Evolutionary conservation across 2,888 invertebrate genomes (phyloP), one percentile per base, ranked within the genome.

Genomic region (Melinopterus prodromus): DNA sequence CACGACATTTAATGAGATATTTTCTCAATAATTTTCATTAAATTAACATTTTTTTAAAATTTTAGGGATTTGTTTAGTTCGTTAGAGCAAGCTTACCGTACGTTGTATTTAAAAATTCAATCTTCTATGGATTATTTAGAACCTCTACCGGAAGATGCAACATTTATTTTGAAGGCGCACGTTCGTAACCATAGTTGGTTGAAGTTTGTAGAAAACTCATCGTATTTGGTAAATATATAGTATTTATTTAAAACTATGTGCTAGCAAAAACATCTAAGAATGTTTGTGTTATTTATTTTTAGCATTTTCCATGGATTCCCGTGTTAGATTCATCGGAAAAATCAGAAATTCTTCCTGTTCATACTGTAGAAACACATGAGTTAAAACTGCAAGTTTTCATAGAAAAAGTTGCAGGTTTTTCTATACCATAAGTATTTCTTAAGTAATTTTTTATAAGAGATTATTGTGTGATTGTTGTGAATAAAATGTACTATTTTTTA

Each of bases 121-220:
- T 90, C 91, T 79, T 86, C 90, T 35, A 88, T 89, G 79, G 86
- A 88, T 53, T 91, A 91, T 82, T 89, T 93, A 69, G 88, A 90
- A 77, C 86, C 90, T 78, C 84, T 92, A 75, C 91, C 93, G 6
- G 90, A 91, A 76, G 90, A 92, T 81, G 87, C 90, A 77, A 92
- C 91, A 82, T 94, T 94, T 86, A 89, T 90, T n/a, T 91, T 94
- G 80, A 90, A 91, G 80, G 87, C 94, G 76, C 90, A 92, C 82
- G 92, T 93, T 15, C 91, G 91, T 83, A 92, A 93, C 86, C 91
- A 91, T n/a, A 90, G 92, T 7, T 91, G 91, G 77, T 87, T 92
- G 36, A 88, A 90, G 26, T 88, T 93, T 78, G 90, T 90, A 80
- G 91, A 91, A 83, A 91, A 92, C 86, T 90, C 92, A 71, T 87